Percentiles rank a stretch among this genome's conserved stretches.
phyloP scores from a whole-genome alignment of 2,113 vertebrate species.

The Gymnorhina tibicen region DNA sequence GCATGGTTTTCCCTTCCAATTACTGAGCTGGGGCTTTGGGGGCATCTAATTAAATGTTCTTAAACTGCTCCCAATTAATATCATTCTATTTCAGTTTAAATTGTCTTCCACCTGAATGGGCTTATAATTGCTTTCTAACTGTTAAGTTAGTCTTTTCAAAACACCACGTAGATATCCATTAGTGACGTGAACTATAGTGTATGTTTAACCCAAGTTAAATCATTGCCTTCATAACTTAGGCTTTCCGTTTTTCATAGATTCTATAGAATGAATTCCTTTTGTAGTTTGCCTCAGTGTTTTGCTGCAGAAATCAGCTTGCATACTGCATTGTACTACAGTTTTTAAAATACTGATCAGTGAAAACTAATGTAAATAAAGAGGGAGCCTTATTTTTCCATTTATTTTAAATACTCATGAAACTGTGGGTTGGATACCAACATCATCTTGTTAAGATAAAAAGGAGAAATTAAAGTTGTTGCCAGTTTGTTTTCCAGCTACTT shows the following conservation, averaged over 20 bases:
- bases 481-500: background rate
- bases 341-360: background rate
- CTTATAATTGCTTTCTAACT: slow-evolving; percentile 29
- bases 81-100: background rate
- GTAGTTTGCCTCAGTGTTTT: background rate
- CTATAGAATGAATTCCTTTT: background rate
- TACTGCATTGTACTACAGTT: background rate
- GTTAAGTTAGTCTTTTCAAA: background rate
- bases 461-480: background rate
- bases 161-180: background rate
- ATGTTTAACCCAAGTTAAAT: background rate
- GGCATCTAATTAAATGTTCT: slow-evolving; percentile 7
- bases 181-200: background rate
- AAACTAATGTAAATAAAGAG: background rate
- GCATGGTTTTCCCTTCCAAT: background rate
- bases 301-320: background rate
- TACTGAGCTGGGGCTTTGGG: background rate
- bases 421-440: background rate
- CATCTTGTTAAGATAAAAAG: background rate
- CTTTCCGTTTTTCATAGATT: background rate
- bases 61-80: slow-evolving; percentile 13
- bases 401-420: background rate
- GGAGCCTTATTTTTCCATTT: background rate
- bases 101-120: slow-evolving; percentile 15
- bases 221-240: background rate